Conservation (phyloP, 2,797 vertebrate genomes). For the Melanotaenia trifasciata region DNA sequence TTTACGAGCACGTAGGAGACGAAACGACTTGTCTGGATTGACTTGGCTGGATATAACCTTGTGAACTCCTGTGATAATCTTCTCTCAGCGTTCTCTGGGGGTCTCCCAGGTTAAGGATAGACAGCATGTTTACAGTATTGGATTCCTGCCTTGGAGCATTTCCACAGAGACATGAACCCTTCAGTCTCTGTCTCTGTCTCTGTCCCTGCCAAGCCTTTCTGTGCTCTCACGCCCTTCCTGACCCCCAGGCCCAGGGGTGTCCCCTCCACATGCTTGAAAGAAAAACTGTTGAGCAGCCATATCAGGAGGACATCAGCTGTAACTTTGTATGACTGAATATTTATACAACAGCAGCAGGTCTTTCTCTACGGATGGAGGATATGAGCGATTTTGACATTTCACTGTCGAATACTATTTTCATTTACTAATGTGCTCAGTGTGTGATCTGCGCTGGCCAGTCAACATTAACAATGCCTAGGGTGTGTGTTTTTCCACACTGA, state of each 20-base stretch:
- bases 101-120: conserved; percentile 51
- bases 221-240: conserved; percentile 74
- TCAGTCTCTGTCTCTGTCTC: conserved; percentile 44
- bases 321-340: conserved; percentile 61
- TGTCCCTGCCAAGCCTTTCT: conserved; percentile 44
- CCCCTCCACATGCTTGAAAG: conserved; percentile 64
- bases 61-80: conserved; percentile 45
- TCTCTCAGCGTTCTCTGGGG: conserved; percentile 33
- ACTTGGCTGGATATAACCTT: conserved; percentile 31
- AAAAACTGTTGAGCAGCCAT: conserved; percentile 57
- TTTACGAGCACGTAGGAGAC: conserved; percentile 9
- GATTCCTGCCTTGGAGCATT: conserved; percentile 54
- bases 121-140: conserved; percentile 69
- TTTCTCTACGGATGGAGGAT: conserved; percentile 37
- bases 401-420: conserved; percentile 47
- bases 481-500: conserved; percentile 20
- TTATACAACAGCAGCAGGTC: conserved; percentile 71
- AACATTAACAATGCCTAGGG: conserved; percentile 31
- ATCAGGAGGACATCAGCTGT: conserved; percentile 36
- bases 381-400: conserved; percentile 45
- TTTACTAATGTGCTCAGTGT: conserved; percentile 47
- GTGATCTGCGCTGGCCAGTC: conserved; percentile 29
- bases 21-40: conserved; percentile 15
- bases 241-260: conserved; percentile 65
- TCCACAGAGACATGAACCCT: conserved; percentile 57